These are phyloP conservation scores for Bombus ignitus DNA, from an alignment of 1,140 invertebrate species.

Conservation along the genomic window DNA sequence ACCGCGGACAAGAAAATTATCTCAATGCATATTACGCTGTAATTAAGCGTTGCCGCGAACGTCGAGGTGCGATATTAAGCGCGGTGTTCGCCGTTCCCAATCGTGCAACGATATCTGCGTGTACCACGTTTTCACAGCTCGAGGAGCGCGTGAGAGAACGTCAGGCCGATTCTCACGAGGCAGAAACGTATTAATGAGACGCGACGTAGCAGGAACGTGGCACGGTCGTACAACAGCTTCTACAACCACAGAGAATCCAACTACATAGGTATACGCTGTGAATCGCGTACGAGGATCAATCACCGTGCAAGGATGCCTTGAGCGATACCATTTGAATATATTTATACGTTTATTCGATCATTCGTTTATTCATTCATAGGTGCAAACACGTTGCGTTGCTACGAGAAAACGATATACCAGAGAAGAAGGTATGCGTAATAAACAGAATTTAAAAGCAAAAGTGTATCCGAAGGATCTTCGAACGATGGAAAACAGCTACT, in stretches of 20 bases:
- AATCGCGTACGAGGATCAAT: not conserved
- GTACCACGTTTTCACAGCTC: slow-evolving; percentile 46
- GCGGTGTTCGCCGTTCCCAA: slow-evolving; percentile 2
- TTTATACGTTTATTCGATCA: too few species aligned
- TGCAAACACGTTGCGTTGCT: not conserved
- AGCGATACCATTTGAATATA: not conserved
- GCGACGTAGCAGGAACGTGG: slow-evolving; percentile 27
- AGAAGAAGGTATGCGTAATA: too few species aligned
- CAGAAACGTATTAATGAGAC: slow-evolving; percentile 60
- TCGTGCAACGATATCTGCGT: slow-evolving; percentile 16
- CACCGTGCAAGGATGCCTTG: not conserved
- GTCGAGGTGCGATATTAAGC: slow-evolving; percentile 21
- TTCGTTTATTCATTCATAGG: not conserved
- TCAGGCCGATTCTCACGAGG: slow-evolving; percentile 44
- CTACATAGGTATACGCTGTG: not conserved
- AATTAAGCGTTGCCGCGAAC: slow-evolving; percentile 33
- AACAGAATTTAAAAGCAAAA: not conserved
- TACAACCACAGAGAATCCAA: not conserved
- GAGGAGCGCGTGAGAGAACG: slow-evolving; percentile 44
- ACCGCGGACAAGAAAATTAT: slow-evolving; percentile 3
- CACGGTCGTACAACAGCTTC: not conserved
- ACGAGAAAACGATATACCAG: too few species aligned
- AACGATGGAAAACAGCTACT: not conserved
- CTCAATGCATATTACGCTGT: slow-evolving; percentile 3
- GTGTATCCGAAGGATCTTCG: not conserved